Evolutionary conservation across 1,140 invertebrate genomes (phyloP), one percentile per base, ranked within the genome.

Genomic region (Octopus bimaculoides): DNA sequence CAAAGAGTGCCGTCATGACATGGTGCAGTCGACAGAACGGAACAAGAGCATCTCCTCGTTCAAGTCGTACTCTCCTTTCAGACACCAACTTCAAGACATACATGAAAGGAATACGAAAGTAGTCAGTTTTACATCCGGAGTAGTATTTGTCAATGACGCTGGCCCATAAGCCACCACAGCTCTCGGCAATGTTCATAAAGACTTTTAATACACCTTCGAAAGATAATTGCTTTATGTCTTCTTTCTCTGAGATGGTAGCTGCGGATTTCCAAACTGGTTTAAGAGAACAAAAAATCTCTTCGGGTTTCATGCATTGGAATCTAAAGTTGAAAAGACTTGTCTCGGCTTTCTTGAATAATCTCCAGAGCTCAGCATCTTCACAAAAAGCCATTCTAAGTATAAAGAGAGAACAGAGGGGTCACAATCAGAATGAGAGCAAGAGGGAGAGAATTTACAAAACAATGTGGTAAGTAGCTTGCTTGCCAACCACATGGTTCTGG

Each of bases 301-400:
- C 76, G 20, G 81, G 77, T 10, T 69, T 81, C 82, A 85, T 83
- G 55, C 82, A 82, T 14, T 80, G 81, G 66, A 83, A 84, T 3
- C 81, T 77, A 52, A 82, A 84, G 41, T 84, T 81, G 80, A 85
- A 85, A 26, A 84, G 76, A 41, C 79, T 69, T 17, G 81, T 82
- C 75, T 85, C 84, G 56, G 84, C 82, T 61, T 78, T 56, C 14
- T 81, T 7, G 9, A 85, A 82, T 55, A 83, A 85, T 54, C 54
- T 12, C 54, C 75, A 66, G n/a, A 80, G 79, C 77, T 82, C 80
- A 12, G 52, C 26, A 77, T 84, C 77, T 73, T 56, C 69, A 55
- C 77, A 79, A 55, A 82, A 77, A 4, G 81, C 66, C 12, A 85
- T 61, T 69, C 84, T 85, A 77, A 56, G 83, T 82, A 79, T 12